Percentiles rank a stretch among this genome's conserved stretches.
Conservation (phyloP, 1,140 invertebrate species). For the Anastrepha obliqua region DNA sequence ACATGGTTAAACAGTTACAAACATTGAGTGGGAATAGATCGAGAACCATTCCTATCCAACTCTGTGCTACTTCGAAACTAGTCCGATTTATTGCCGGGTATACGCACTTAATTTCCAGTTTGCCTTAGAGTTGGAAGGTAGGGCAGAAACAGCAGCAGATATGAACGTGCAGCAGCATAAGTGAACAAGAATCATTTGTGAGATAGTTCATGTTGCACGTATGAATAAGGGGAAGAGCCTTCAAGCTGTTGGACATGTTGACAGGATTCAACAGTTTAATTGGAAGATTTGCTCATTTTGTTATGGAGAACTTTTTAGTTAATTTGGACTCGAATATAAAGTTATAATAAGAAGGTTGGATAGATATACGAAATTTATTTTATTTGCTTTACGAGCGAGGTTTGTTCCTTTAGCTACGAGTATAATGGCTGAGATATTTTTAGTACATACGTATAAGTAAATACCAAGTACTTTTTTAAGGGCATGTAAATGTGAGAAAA, state of each 20-base stretch:
- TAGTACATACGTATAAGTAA: not conserved
- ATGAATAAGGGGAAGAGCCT: not conserved
- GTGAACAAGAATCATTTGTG: constrained; percentile 21
- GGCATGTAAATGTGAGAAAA: not conserved
- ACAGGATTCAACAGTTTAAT: constrained; percentile 47
- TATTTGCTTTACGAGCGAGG: not conserved
- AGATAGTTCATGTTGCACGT: constrained; percentile 23
- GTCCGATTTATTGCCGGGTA: too few relatives aligned
- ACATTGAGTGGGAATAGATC: too few relatives aligned
- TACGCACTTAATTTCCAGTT: not conserved
- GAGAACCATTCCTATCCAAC: too few relatives aligned
- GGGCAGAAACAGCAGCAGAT: not conserved
- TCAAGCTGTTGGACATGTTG: constrained; percentile 19
- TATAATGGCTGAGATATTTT: not conserved
- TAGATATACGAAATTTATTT: not conserved
- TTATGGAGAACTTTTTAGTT: constrained; percentile 11
- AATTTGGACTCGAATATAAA: not conserved
- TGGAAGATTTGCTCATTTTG: constrained; percentile 28
- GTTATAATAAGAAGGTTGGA: not conserved
- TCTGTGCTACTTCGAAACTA: too few relatives aligned
- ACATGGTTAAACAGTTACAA: too few relatives aligned
- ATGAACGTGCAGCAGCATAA: constrained; percentile 31
- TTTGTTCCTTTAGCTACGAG: too few relatives aligned
- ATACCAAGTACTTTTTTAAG: not conserved
- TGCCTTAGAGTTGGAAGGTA: not conserved